Conservation (phyloP, 2,797 vertebrate species). For the Ibycter americanus region DNA sequence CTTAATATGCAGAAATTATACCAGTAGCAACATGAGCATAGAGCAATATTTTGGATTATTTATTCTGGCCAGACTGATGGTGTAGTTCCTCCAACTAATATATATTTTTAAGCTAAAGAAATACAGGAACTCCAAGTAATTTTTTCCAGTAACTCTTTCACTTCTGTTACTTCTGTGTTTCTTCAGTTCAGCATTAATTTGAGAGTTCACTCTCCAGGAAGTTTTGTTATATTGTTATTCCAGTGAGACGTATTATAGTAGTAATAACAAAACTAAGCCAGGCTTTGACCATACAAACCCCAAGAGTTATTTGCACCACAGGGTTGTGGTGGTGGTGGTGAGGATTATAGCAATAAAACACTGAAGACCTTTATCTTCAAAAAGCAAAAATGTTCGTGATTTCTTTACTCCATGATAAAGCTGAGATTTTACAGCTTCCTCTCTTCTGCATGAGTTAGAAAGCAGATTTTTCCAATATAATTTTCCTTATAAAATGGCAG, state of each 20-base stretch:
- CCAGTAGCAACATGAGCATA: background rate
- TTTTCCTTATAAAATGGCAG: background rate
- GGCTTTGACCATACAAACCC: background rate
- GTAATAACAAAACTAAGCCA: background rate
- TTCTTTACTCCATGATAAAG: background rate
- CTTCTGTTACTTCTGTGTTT: background rate
- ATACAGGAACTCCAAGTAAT: background rate
- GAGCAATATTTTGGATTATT: constrained; percentile 14
- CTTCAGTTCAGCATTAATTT: background rate
- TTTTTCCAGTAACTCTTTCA: background rate
- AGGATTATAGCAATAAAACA: background rate
- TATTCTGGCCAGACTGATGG: constrained; percentile 18
- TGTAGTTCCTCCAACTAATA: background rate
- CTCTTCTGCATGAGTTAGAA: background rate
- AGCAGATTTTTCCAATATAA: background rate
- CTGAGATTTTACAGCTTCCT: background rate
- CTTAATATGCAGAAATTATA: background rate
- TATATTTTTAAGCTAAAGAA: background rate
- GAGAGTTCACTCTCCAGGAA: background rate
- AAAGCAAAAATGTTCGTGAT: background rate
- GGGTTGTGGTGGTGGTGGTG: background rate
- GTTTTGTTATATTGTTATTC: background rate
- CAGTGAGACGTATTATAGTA: background rate
- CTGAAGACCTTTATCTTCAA: background rate
- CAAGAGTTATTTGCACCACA: background rate